Evolutionary conservation across 2,888 invertebrate genomes (phyloP), one percentile per base, ranked within the genome.

Genomic region (Hypomecis punctinalis): DNA sequence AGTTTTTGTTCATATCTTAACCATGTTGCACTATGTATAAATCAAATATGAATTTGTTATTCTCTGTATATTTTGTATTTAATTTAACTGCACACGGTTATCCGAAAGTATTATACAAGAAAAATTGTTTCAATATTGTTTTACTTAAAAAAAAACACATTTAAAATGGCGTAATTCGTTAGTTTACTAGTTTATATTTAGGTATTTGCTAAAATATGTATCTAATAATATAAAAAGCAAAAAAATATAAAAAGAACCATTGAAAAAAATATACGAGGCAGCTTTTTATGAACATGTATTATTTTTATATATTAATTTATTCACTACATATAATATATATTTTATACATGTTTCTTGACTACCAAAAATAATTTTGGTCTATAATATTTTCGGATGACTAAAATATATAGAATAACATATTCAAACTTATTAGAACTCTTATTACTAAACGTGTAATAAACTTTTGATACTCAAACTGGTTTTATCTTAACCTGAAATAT

Each of bases 31-130:
- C 63, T 73, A 68, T 67, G 71, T 66, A 60, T 67, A 62, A 61
- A 42, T 63, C 62, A 66, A 61, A 62, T 70, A 51, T 80, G 74
- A 69, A 70, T 80, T 77, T 80, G 79, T 75, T 80, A 78, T 81
- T 81, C 74, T 75, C 63, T 63, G 8, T 37, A 45, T 54, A 64
- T 56, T 54, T 70, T 74, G 63, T 53, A 68, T 70, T 70, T 11
- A 69, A 11, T 35, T 42, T 37, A 36, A 39, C n/a, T 40, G 11
- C 36, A 35, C 6, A 11, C 33, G 35, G 55, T 48, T 46, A 40
- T 51, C 55, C 40, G 60, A 47, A 58, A 42, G 56, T 64, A 60
- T 36, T 49, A 35, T 5, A n/a, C 2, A 49, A 6, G 5, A 43
- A 43, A 11, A 9, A 5, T 43, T 5, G n/a, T 52, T 5, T 40